Evolutionary conservation across 2,888 invertebrate species (phyloP), one percentile per base, ranked within the genome.

Genomic region (Drosophila nigricruria): DNA sequence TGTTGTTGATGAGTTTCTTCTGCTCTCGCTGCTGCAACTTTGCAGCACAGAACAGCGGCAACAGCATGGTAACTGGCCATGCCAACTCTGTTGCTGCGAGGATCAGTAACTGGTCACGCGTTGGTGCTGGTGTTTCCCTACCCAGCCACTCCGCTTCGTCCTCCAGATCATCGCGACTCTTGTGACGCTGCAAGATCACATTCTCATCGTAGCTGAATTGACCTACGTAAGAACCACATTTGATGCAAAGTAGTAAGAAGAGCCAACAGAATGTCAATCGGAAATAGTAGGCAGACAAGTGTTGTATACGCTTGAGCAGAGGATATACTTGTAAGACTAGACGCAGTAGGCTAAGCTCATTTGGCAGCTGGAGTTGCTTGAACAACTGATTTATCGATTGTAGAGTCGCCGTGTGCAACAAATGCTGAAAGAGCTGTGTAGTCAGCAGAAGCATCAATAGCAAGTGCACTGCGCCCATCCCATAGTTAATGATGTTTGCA

Each of bases 211-310:
- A 72, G n/a, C 12, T 18, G 6, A 70, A 73, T 5, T 16, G 9
- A 10, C 45, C 14, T 1, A 67, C 2, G 9, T 73, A 53, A 14
- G 27, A 14, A n/a, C 36, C 53, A 16, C 67, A 66, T 1, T 56
- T 60, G 18, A 74, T 12, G 25, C 8, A 49, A 8, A 76, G 10
- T 8, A 70, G 9, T 14, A n/a, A 27, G 2, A 42, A 9, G 12
- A 56, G 53, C 27, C 57, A 60, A 9, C 34, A 32, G 34, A 65
- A 82, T 0, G 66, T 52, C 5, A 49, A 16, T 9, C 43, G 38
- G 25, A 87, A 87, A 25, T 79, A 83, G 23, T 25, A 47, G 6
- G 72, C 77, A 27, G 79, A 75, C 45, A 57, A 27, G 6, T 77
- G 53, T 25, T 82, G 75, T 20, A 71, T 20, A 3, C 43, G 36